These are phyloP conservation scores for Girardinichthys multiradiatus DNA, from an alignment of 2,113 vertebrate genomes.

Conservation along the genomic window DNA sequence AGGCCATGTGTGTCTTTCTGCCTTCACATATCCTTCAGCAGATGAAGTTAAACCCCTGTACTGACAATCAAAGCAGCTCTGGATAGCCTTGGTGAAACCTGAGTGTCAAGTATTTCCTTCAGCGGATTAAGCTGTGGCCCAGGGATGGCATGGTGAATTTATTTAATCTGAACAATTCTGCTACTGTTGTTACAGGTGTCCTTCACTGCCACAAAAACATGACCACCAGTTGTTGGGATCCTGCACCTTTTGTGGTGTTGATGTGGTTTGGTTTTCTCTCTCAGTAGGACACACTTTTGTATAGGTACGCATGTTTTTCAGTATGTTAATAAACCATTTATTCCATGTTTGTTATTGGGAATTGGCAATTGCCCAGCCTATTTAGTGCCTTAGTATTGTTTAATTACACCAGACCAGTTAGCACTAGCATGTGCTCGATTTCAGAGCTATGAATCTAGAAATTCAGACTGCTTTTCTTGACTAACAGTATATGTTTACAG, in stretches of 20 bases:
- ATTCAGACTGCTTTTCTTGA: no score
- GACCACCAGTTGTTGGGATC: conserved; percentile 8
- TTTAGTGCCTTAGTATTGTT: no score
- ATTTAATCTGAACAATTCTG: conserved; percentile 64
- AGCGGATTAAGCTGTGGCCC: conserved; percentile 69
- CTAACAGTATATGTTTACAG: no score
- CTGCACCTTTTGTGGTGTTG: not conserved
- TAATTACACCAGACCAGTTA: no score
- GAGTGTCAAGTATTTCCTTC: conserved; percentile 72
- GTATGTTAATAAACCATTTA: not conserved
- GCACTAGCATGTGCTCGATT: no score
- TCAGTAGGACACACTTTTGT: not conserved
- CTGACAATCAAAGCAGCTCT: conserved; percentile 56
- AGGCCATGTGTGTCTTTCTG: conserved; percentile 39
- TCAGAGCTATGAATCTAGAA: no score
- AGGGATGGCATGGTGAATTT: conserved; percentile 59
- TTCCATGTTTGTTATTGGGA: not conserved
- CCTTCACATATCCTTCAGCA: conserved; percentile 53
- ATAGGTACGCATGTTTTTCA: not conserved
- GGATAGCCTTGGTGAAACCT: conserved; percentile 55
- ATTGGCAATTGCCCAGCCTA: no score
- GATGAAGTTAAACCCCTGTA: conserved; percentile 55
- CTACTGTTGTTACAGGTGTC: conserved; percentile 33
- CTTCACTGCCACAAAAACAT: conserved; percentile 46
- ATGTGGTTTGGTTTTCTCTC: not conserved